Percentiles rank a stretch among this genome's conserved stretches.
Conservation (phyloP, 2,797 vertebrate species). For the Telmatherina bonti region DNA sequence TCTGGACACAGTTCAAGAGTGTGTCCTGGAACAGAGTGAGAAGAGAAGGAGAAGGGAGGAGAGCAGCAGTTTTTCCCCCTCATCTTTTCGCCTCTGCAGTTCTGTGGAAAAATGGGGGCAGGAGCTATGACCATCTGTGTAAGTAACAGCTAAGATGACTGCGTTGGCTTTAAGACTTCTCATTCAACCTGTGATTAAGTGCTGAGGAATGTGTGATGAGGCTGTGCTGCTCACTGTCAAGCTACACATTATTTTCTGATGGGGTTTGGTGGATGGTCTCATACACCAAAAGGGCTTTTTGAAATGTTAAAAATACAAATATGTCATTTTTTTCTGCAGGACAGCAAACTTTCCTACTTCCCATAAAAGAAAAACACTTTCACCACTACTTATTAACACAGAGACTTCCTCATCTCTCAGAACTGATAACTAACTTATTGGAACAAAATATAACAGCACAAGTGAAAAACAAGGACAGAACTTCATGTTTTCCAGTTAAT, state of each 20-base stretch:
- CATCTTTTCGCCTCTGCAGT: constrained; percentile 71
- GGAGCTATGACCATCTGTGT: constrained; percentile 93
- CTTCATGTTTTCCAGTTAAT: constrained; percentile 25
- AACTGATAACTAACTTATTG: neutral
- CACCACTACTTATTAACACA: neutral
- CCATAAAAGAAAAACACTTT: constrained; percentile 2
- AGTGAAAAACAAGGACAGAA: neutral
- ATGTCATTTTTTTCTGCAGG: neutral
- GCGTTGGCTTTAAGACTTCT: constrained; percentile 34
- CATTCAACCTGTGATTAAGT: constrained; percentile 49
- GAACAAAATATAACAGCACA: neutral
- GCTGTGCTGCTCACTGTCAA: constrained; percentile 12
- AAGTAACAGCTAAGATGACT: constrained; percentile 81
- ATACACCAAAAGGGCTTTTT: constrained; percentile 13
- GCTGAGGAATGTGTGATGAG: constrained; percentile 38
- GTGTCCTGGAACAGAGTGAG: constrained; percentile 54
- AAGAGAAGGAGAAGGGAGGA: constrained; percentile 53
- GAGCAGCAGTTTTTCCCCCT: constrained; percentile 55
- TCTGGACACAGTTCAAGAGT: constrained; percentile 40
- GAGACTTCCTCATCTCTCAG: neutral
- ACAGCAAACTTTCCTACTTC: constrained; percentile 9
- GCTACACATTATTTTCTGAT: constrained; percentile 23
- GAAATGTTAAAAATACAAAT: constrained; percentile 19
- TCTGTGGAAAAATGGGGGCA: constrained; percentile 88
- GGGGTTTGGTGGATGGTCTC: constrained; percentile 2